These are phyloP conservation scores for Poecilia latipinna DNA, from an alignment of 2,113 vertebrate genomes.

Conservation along the genomic window DNA sequence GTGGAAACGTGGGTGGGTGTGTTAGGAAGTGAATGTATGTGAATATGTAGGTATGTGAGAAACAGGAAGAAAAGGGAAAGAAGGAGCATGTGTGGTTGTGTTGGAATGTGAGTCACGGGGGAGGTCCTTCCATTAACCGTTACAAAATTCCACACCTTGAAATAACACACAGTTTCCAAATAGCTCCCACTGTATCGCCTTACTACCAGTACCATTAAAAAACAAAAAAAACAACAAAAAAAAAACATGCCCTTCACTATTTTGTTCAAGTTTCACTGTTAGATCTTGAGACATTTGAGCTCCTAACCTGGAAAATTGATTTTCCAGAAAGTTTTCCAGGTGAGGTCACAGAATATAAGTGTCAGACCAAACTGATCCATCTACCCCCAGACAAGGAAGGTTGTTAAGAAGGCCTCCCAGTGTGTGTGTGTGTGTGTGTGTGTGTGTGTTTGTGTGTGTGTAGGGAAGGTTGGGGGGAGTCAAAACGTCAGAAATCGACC, in stretches of 20 bases:
- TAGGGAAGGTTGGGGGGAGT: background rate
- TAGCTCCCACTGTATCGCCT: conserved; percentile 34
- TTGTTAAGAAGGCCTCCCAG: conserved; percentile 38
- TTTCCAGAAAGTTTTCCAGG: conserved; percentile 7
- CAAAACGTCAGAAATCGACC: conserved; percentile 34
- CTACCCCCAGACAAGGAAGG: conserved; percentile 25
- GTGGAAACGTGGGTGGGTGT: conserved; percentile 34
- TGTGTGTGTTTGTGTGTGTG: background rate
- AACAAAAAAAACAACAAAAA: too few relatives aligned
- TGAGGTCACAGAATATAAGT: background rate
- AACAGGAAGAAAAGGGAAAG: conserved; percentile 24
- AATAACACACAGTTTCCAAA: conserved; percentile 62
- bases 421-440: conserved; percentile 4
- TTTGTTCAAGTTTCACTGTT: conserved; percentile 7
- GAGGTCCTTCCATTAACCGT: conserved; percentile 61
- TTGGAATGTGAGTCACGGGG: conserved; percentile 67
- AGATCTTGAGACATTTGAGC: conserved; percentile 5
- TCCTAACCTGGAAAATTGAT: conserved; percentile 5
- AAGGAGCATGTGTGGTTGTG: conserved; percentile 62
- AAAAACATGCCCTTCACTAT: background rate
- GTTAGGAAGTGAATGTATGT: conserved; percentile 44
- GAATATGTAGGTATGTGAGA: conserved; percentile 42
- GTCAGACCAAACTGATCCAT: conserved; percentile 24
- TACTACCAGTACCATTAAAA: too few relatives aligned
- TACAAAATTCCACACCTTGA: conserved; percentile 77